phyloP scores from a whole-genome alignment of 2,113 vertebrate genomes.

The Ctenodactylus gundi region DNA sequence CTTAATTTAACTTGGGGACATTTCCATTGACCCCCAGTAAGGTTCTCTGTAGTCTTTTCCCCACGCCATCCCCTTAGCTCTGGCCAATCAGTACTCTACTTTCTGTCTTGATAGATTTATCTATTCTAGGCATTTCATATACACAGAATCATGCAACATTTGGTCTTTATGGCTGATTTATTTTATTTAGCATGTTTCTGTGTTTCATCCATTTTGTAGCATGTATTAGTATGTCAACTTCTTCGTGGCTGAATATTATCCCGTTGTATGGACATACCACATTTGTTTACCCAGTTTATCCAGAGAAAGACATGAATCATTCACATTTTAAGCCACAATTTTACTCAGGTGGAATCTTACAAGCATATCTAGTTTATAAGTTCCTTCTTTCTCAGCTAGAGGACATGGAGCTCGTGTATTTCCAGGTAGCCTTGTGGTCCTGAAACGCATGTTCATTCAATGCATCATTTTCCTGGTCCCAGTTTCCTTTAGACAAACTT shows the following conservation, averaged over 20 bases:
- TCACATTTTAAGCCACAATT: background rate
- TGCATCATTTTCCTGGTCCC: background rate
- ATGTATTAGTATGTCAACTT: fast-evolving
- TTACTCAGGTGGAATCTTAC: background rate
- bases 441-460: background rate
- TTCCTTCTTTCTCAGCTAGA: background rate
- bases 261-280: fast-evolving
- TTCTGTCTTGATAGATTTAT: background rate
- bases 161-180: too few species aligned
- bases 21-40: background rate
- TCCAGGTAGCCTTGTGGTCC: background rate
- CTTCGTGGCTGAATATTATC: background rate
- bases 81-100: fast-evolving
- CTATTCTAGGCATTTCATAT: background rate
- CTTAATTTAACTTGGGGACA: background rate
- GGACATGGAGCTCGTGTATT: background rate
- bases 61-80: background rate
- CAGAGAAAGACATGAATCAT: background rate
- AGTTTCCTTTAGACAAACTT: background rate
- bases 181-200: background rate
- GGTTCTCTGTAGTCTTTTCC: too few species aligned
- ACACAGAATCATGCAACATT: fast-evolving
- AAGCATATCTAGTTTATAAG: background rate
- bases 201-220: too few species aligned
- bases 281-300: background rate